These are phyloP conservation scores for Itoplectis maculator DNA, from an alignment of 2,888 invertebrate genomes.

Conservation along the genomic window DNA sequence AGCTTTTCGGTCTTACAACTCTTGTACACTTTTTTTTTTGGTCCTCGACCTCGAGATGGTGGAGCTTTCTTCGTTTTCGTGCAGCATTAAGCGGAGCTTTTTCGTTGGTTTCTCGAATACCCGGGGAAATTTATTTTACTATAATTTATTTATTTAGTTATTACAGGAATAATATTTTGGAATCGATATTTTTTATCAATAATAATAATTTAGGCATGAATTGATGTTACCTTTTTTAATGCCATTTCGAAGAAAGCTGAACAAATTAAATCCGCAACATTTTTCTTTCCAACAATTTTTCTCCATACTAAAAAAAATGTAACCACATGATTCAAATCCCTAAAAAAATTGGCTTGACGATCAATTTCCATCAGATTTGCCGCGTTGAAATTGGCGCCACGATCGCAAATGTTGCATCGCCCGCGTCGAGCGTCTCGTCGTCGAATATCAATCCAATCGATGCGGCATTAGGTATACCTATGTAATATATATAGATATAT, in stretches of 20 bases:
- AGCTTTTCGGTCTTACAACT: constrained; percentile 32
- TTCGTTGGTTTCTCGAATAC: too few species aligned
- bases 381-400: not conserved
- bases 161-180: not conserved
- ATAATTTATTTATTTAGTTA: too few species aligned
- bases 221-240: too few species aligned
- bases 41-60: constrained; percentile 16
- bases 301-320: too few species aligned
- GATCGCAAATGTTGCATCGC: not conserved
- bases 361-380: not conserved
- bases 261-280: too few species aligned
- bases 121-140: too few species aligned
- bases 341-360: not conserved
- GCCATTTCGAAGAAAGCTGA: too few species aligned
- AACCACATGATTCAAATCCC: too few species aligned
- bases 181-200: not conserved
- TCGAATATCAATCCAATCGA: constrained; percentile 60
- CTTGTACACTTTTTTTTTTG: constrained; percentile 1
- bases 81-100: not conserved
- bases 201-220: too few species aligned
- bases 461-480: constrained; percentile 20
- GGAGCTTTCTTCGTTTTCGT: not conserved
- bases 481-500: too few species aligned
- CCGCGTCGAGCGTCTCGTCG: not conserved
- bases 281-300: too few species aligned